Evolutionary conservation across 2,797 vertebrate species (phyloP).

Genomic region (Vespertilio murinus): DNA sequence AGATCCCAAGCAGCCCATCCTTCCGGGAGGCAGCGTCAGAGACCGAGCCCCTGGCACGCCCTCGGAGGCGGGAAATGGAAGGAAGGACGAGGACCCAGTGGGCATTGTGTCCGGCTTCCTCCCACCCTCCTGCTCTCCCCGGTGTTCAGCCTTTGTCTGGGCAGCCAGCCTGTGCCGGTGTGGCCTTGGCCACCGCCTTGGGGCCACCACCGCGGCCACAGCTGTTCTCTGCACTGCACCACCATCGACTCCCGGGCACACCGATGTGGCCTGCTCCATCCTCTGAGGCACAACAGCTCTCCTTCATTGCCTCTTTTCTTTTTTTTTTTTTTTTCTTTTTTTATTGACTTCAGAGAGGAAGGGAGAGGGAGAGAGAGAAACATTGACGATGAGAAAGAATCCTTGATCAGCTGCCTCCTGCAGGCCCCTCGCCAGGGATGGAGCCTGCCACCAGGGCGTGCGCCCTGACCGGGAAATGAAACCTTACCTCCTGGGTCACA

Average conservation of each 20-base stretch:
- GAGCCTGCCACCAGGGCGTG: too few species aligned
- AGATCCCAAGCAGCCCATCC: not conserved
- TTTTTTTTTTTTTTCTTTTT: too few species aligned
- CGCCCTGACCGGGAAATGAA: too few species aligned
- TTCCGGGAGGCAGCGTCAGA: not conserved
- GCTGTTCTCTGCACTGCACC: not conserved
- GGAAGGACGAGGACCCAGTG: not conserved
- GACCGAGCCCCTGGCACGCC: too few species aligned
- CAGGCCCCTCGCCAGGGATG: too few species aligned
- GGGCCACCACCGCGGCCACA: not conserved
- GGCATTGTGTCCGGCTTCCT: not conserved
- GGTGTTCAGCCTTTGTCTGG: not conserved
- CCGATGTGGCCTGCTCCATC: not conserved
- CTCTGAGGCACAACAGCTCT: too few species aligned
- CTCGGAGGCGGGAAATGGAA: not conserved
- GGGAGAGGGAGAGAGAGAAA: too few species aligned
- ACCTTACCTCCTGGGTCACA: too few species aligned
- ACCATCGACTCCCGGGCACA: not conserved
- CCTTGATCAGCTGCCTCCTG: too few species aligned
- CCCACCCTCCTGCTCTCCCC: not conserved
- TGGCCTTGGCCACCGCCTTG: not conserved
- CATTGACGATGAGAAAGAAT: too few species aligned
- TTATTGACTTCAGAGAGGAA: too few species aligned
- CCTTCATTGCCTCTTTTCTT: too few species aligned
- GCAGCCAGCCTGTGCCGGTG: not conserved